phyloP scores from a whole-genome alignment of 2,888 invertebrate genomes.

The Epinotia nisella region DNA sequence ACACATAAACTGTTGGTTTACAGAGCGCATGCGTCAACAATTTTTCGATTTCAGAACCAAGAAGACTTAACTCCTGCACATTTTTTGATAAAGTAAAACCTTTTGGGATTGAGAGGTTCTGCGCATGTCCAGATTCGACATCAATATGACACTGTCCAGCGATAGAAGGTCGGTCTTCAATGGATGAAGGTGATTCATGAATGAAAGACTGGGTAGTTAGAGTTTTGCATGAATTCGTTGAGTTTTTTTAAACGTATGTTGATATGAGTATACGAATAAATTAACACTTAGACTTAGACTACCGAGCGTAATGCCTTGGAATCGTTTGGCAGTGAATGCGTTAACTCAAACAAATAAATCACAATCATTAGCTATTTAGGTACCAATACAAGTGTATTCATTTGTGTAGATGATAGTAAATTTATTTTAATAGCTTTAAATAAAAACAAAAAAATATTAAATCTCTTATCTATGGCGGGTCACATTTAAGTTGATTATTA shows the following conservation, averaged over 20 bases:
- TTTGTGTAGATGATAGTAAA: too few relatives aligned
- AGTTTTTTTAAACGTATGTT: neutral
- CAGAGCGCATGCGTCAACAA: conserved; percentile 60
- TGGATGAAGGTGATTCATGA: conserved; percentile 73
- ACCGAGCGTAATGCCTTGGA: too few relatives aligned
- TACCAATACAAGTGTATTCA: too few relatives aligned
- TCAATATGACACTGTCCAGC: conserved; percentile 76
- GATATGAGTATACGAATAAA: neutral
- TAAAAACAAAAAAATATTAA: too few relatives aligned
- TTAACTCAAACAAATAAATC: too few relatives aligned
- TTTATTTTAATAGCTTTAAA: too few relatives aligned
- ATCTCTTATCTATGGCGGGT: too few relatives aligned
- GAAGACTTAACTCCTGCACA: neutral
- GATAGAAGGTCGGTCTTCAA: conserved; percentile 63
- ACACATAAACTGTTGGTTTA: conserved; percentile 64
- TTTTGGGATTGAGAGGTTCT: conserved; percentile 23
- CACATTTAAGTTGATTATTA: too few relatives aligned
- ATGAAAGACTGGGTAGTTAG: conserved; percentile 56
- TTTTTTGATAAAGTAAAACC: neutral
- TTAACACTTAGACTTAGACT: neutral
- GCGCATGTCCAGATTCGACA: conserved; percentile 70
- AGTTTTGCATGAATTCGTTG: conserved; percentile 11
- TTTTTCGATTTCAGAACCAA: neutral
- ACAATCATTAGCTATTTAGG: too few relatives aligned
- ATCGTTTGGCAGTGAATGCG: too few relatives aligned